Base-by-base conservation (phyloP, 2,797 vertebrate genomes). In the Sorex maritimensis region DNA sequence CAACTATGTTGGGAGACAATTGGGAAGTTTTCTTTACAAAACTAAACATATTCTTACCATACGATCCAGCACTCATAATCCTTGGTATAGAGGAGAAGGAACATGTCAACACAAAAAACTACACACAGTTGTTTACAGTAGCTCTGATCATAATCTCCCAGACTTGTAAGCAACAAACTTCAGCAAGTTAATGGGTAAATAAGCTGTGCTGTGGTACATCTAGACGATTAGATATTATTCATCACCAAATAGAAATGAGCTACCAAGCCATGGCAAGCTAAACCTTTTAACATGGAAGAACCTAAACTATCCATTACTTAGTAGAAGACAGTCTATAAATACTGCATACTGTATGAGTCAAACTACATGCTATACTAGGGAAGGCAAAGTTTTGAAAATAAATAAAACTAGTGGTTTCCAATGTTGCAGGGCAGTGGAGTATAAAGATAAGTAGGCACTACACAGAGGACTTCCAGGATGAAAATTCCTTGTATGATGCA, bases 171-270 rank as follows among this genome's bases (percentile, higher is more conserved):
- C n/a, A 71, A 28, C 67, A 52, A 72, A 91, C 41, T 23, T 24
- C 6, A 49, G 12, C 34, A 85, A 71, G n/a, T 85, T 72, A 63
- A 38, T 79, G 17, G 81, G 49, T 63, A 67, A 85, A 52, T 52
- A 11, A 52, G 61, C n/a, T 85, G 26, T 77, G 71, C 24, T 85
- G 26, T 77, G 17, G 71, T 85, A 71, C 12, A 85, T 19, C 23
- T 38, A 63, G 19, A 49, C 28, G 34, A 69, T 68, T 58, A 41
- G 19, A 46, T 78, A 46, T 84, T 58, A 55, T 83, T 83, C 26
- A 52, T n/a, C 34, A 68, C 81, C 24, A 71, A 91, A 77, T 77
- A 44, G 63, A 78, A 84, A 78, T 84, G 81, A 84, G 49, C 49
- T 46, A 30, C 68, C 38, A 91, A 84, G 23, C 49, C 49, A 69